Evolutionary conservation across 1,140 invertebrate species (phyloP).

Genomic region (Pristionchus pacificus): DNA sequence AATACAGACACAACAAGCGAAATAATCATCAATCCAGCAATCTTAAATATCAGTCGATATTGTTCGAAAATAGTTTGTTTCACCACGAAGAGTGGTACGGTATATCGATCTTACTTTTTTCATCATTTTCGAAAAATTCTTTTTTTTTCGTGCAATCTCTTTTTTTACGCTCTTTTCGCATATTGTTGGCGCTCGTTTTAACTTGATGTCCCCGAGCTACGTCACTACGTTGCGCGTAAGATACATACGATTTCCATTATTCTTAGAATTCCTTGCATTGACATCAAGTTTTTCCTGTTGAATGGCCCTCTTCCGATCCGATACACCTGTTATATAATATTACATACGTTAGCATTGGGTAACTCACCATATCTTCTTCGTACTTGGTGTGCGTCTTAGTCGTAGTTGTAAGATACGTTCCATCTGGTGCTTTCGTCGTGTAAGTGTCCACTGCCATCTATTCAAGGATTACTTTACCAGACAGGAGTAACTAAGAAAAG

Average conservation of each 20-base stretch:
- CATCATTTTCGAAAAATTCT: not conserved
- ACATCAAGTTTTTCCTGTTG: constrained; percentile 46
- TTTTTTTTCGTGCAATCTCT: no score
- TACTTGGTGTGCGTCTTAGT: constrained; percentile 39
- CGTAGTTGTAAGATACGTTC: constrained; percentile 41
- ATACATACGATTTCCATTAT: constrained; percentile 51
- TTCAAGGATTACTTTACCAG: no score
- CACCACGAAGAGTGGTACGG: constrained; percentile 18
- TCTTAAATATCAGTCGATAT: no score
- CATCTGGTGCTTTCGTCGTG: constrained; percentile 42
- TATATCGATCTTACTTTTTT: no score
- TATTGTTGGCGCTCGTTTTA: no score
- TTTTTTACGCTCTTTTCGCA: not conserved
- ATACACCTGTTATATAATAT: constrained; percentile 3
- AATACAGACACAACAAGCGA: constrained; percentile 52
- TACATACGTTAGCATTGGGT: not conserved
- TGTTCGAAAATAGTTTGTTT: not conserved
- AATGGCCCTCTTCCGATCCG: constrained; percentile 34
- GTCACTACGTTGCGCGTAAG: no score
- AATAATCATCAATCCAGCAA: constrained; percentile 51
- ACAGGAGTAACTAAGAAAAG: no score
- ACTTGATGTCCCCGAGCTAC: no score
- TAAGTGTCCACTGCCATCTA: constrained; percentile 43
- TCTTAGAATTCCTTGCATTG: constrained; percentile 46
- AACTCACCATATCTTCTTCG: constrained; percentile 33